These are phyloP conservation scores for Dreissena polymorpha DNA, from an alignment of 1,140 invertebrate species.

Conservation along the genomic window DNA sequence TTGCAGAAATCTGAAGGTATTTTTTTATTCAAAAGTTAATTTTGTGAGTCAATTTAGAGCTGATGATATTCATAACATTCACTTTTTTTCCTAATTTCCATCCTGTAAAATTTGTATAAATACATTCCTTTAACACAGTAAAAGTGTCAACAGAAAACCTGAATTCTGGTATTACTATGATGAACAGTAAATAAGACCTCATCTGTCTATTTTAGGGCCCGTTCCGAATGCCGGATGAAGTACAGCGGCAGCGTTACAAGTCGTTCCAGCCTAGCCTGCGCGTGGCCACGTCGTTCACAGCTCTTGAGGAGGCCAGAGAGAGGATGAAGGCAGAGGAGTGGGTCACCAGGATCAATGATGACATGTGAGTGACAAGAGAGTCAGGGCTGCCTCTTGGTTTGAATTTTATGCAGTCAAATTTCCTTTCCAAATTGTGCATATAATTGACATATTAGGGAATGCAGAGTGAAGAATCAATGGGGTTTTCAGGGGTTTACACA, in stretches of 20 bases:
- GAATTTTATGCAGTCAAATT: background rate
- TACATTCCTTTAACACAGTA: too few relatives aligned
- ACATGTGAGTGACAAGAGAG: constrained; percentile 70
- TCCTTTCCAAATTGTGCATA: background rate
- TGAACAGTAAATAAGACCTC: too few relatives aligned
- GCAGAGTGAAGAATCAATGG: too few relatives aligned
- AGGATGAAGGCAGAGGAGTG: constrained; percentile 77
- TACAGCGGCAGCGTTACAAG: constrained; percentile 79
- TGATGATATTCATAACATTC: too few relatives aligned
- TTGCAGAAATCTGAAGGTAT: too few relatives aligned
- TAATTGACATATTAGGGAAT: background rate
- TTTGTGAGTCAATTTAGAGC: too few relatives aligned
- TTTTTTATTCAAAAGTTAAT: too few relatives aligned
- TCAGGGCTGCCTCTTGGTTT: background rate
- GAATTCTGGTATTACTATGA: too few relatives aligned
- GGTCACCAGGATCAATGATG: constrained; percentile 77
- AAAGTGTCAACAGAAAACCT: too few relatives aligned
- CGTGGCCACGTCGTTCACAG: constrained; percentile 76
- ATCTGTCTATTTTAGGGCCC: constrained; percentile 72
- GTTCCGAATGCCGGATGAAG: constrained; percentile 76
- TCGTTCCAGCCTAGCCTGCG: constrained; percentile 76
- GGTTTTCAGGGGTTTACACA: too few relatives aligned
- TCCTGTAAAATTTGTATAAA: too few relatives aligned
- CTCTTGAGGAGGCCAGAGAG: constrained; percentile 76
- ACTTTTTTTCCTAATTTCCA: too few relatives aligned